Conservation (phyloP, 2,888 invertebrate species). For the Plebejus argus region DNA sequence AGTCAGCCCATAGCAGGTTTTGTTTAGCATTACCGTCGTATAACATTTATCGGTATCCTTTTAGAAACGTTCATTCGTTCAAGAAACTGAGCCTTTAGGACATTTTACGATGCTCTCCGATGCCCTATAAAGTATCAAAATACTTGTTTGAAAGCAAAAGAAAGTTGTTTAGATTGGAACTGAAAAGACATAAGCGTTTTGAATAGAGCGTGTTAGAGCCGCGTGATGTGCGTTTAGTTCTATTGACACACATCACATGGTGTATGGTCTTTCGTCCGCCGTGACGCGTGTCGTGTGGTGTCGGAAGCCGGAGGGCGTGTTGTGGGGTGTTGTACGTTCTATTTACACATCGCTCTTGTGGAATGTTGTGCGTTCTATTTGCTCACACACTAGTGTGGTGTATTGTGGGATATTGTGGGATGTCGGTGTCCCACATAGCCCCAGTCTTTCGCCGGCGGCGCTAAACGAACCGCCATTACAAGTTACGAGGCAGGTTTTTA, state of each 20-base stretch:
- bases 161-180: background rate
- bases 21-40: no score
- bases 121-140: background rate
- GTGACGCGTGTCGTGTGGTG: background rate
- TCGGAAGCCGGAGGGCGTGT: background rate
- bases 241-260: background rate
- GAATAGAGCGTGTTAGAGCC: background rate
- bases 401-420: background rate
- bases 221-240: background rate
- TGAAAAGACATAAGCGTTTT: background rate
- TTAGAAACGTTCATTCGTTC: background rate
- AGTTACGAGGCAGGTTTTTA: constrained; percentile 2
- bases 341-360: background rate
- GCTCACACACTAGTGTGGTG: background rate
- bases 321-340: background rate
- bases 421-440: background rate
- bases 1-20: no score
- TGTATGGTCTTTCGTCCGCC: background rate
- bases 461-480: background rate
- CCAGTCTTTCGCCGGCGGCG: background rate
- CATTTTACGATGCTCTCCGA: background rate
- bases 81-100: background rate
- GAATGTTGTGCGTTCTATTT: background rate
- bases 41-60: background rate
- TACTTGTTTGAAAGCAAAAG: constrained; percentile 4